These are phyloP conservation scores for Ochlodes sylvanus DNA, from an alignment of 2,888 invertebrate species.

Conservation along the genomic window DNA sequence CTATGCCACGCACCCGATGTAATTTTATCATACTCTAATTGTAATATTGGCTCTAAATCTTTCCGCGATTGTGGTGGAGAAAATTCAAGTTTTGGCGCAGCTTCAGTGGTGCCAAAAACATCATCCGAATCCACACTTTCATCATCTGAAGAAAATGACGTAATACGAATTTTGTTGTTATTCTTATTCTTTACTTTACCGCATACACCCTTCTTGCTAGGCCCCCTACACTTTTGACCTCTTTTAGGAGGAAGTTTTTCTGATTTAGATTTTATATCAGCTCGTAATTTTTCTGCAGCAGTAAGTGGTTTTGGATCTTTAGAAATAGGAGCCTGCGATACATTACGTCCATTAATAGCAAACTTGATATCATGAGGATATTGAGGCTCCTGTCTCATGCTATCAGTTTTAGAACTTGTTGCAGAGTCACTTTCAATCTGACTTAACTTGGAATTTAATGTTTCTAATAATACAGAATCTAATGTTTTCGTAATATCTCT, in stretches of 20 bases:
- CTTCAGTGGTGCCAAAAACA: conserved; percentile 91
- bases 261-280: conserved; percentile 83
- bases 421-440: conserved; percentile 92
- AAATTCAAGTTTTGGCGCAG: conserved; percentile 89
- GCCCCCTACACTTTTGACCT: conserved; percentile 86
- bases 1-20: conserved; percentile 88
- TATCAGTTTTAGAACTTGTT: conserved; percentile 90
- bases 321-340: conserved; percentile 70
- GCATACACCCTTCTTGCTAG: conserved; percentile 83
- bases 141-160: conserved; percentile 91
- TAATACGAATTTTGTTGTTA: conserved; percentile 89
- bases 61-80: conserved; percentile 91
- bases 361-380: conserved; percentile 83
- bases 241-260: conserved; percentile 88
- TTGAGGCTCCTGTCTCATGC: conserved; percentile 85
- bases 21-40: conserved; percentile 89
- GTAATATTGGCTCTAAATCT: conserved; percentile 90
- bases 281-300: conserved; percentile 78
- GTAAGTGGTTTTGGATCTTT: conserved; percentile 76
- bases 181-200: conserved; percentile 86
- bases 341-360: conserved; percentile 76
- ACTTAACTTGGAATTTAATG: conserved; percentile 89
- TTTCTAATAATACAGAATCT: conserved; percentile 88
- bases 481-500: conserved; percentile 88
- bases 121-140: conserved; percentile 91